Evolutionary conservation across 2,797 vertebrate species (phyloP), one percentile per base, ranked within the genome.

Genomic region (Ispidina picta): DNA sequence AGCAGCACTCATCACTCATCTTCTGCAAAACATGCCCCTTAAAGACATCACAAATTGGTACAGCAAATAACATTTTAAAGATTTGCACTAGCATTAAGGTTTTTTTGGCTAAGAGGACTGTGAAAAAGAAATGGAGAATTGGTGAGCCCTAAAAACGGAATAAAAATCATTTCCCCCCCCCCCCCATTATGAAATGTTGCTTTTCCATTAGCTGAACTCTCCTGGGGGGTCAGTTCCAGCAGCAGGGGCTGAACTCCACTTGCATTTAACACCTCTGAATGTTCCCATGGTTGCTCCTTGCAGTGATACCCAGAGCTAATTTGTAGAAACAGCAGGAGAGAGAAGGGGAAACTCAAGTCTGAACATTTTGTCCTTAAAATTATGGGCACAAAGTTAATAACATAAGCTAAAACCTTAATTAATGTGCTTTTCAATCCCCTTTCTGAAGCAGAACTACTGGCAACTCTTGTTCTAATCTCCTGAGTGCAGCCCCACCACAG

Each of bases 361-460:
- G 84, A 83, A 88, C 25, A 37, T 78, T 83, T 68, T 81, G 44
- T 83, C 28, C 76, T 70, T 69, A 54, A 90, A 81, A 89, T 87
- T 66, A 70, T 6, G 20, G 25, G 60, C 69, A 63, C 31, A 31
- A 59, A 74, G 31, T 77, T 78, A 89, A 81, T 66, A 86, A 56
- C 21, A 37, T 37, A 37, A 83, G 28, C 21, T 65, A 72, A 89
- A 89, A 31, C 29, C 15, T 48, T 92, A 81, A 89, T 83, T 65
- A 88, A 52, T 78, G 72, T 49, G 44, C 44, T 90, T 81, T 88
- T 89, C 26, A 52, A 20, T 75, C 22, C 59, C 35, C 35, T 52
- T 78, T 88, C 66, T 70, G 76, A 93, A 89, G 25, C 16, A 83
- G 75, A 69, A 33, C 35, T 77, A 26, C 16, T 81, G 66, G 69